Conservation (phyloP, 2,888 invertebrate genomes). For the Leucophenga montana region DNA sequence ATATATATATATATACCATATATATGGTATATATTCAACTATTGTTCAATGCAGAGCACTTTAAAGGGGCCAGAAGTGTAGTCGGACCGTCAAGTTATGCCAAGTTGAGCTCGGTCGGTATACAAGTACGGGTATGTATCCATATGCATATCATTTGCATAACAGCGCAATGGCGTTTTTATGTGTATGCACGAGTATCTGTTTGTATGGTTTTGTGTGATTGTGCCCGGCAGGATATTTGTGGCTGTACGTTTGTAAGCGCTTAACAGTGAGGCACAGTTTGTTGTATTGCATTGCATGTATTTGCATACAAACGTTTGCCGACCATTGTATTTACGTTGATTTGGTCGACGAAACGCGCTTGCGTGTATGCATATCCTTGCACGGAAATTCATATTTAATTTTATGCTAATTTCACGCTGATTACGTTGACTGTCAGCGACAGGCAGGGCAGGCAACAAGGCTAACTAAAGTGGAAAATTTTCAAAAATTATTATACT, state of each 20-base stretch:
- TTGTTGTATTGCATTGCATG: background rate
- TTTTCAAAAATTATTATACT: background rate
- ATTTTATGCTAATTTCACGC: slow-evolving; percentile 55
- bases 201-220: background rate
- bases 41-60: background rate
- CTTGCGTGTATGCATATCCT: slow-evolving; percentile 23
- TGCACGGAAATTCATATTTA: slow-evolving; percentile 49
- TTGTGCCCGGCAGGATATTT: background rate
- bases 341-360: slow-evolving; percentile 5
- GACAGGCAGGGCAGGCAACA: background rate
- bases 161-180: background rate
- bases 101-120: too few species aligned
- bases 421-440: slow-evolving; percentile 56
- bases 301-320: slow-evolving; percentile 8
- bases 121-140: too few species aligned
- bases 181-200: too few species aligned
- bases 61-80: background rate
- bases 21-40: background rate
- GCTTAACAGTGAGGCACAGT: background rate
- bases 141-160: slow-evolving; percentile 16
- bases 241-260: background rate
- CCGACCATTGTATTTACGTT: slow-evolving; percentile 1
- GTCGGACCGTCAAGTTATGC: too few species aligned
- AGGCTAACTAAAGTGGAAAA: background rate
- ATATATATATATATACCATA: too few species aligned